These are phyloP conservation scores for Metopolophium dirhodum DNA, from an alignment of 1,140 invertebrate species.

Conservation along the genomic window DNA sequence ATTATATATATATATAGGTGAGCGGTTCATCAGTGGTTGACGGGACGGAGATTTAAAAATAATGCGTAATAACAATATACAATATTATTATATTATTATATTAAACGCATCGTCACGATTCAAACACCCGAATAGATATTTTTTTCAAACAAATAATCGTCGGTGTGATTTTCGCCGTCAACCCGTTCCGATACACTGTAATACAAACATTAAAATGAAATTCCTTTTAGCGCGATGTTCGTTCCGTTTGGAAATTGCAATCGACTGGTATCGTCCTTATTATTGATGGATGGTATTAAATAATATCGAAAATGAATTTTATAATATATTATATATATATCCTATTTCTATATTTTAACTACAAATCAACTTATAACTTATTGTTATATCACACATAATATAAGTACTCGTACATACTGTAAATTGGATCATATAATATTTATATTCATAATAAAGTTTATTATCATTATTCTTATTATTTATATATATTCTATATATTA, in stretches of 20 bases:
- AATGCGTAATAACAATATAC: not conserved
- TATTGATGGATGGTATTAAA: not conserved
- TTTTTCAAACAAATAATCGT: not conserved
- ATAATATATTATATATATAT: too few relatives aligned
- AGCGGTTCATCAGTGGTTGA: not conserved
- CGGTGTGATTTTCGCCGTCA: not conserved
- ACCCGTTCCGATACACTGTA: not conserved
- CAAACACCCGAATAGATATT: not conserved
- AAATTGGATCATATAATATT: too few relatives aligned
- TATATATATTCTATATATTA: too few relatives aligned
- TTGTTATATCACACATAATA: too few relatives aligned
- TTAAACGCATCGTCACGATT: not conserved
- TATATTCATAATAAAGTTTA: too few relatives aligned
- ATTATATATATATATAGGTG: not conserved
- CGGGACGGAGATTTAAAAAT: not conserved
- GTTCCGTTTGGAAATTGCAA: too few relatives aligned
- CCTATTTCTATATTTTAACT: too few relatives aligned
- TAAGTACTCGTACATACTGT: too few relatives aligned
- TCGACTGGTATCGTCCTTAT: not conserved
- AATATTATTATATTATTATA: not conserved
- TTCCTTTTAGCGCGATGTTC: too few relatives aligned
- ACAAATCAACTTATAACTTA: too few relatives aligned
- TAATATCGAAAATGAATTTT: too few relatives aligned
- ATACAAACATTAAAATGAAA: not conserved
- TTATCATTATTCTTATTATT: too few relatives aligned